phyloP scores from a whole-genome alignment of 2,888 invertebrate species.

The Sialis fuliginosa region DNA sequence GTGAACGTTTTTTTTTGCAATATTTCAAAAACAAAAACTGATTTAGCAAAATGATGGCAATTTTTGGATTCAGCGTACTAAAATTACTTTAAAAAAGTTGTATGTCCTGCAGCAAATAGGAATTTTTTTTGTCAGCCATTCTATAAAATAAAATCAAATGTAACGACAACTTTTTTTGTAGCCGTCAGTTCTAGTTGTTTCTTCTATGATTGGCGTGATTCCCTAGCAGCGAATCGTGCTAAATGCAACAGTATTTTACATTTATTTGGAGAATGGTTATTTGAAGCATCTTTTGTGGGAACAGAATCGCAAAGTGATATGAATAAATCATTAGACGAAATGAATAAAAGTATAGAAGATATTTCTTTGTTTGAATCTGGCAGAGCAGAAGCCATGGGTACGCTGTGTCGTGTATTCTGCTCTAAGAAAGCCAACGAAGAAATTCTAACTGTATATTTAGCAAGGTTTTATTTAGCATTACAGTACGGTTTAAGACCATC shows the following conservation, averaged over 20 bases:
- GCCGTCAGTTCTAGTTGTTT: no score
- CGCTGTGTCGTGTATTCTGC: slow-evolving; percentile 88
- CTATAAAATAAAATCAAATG: no score
- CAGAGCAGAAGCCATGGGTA: slow-evolving; percentile 86
- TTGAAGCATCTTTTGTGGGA: slow-evolving; percentile 87
- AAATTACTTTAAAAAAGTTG: no score
- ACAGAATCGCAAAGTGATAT: slow-evolving; percentile 29
- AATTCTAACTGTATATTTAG: slow-evolving; percentile 81
- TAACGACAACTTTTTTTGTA: no score
- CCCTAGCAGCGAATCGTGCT: slow-evolving; percentile 60
- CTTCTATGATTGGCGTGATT: slow-evolving; percentile 19
- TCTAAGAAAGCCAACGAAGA: slow-evolving; percentile 89
- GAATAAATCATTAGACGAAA: no score
- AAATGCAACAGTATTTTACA: slow-evolving; percentile 91
- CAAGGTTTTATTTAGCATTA: slow-evolving; percentile 82
- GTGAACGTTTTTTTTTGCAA: no score
- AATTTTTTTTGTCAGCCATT: no score
- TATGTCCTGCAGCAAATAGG: no score
- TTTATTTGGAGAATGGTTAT: slow-evolving; percentile 91
- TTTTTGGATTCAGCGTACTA: no score
- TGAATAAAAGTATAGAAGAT: no score
- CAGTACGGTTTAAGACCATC: slow-evolving; percentile 66
- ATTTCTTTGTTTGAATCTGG: slow-evolving; percentile 47
- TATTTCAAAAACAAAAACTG: no score
- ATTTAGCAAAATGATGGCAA: no score